Percentiles rank a stretch among this genome's conserved stretches.
These are phyloP conservation scores for Cossypha dichroa DNA, from an alignment of 2,797 vertebrate genomes.

Conservation along the genomic window DNA sequence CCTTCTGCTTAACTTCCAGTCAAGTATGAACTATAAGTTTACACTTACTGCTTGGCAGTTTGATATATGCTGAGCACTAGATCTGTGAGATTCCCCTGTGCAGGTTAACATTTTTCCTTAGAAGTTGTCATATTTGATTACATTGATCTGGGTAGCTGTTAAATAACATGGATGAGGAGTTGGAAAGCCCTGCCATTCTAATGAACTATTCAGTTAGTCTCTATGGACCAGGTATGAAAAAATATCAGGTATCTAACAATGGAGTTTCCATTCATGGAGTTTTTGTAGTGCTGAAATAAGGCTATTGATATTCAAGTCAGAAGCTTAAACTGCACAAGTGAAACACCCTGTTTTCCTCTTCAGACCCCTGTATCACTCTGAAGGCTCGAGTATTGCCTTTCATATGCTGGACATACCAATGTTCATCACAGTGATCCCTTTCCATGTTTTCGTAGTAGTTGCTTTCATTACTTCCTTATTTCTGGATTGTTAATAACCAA, in stretches of 20 bases:
- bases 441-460: background rate
- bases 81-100: background rate
- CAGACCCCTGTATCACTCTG: background rate
- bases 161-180: background rate
- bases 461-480: background rate
- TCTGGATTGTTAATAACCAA: background rate
- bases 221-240: background rate
- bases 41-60: background rate
- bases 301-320: background rate
- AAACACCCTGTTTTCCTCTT: background rate
- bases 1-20: background rate
- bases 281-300: background rate
- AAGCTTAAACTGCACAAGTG: background rate
- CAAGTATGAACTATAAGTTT: background rate
- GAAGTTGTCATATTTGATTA: background rate
- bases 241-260: background rate
- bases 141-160: background rate
- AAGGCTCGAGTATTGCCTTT: background rate
- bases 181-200: background rate
- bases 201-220: background rate
- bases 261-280: background rate
- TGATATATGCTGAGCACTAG: background rate
- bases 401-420: rapidly evolving
- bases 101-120: background rate
- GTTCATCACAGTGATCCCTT: background rate